Percentiles rank a stretch among this genome's conserved stretches.
phyloP scores from a whole-genome alignment of 2,113 vertebrate species.

The Plotosus lineatus region DNA sequence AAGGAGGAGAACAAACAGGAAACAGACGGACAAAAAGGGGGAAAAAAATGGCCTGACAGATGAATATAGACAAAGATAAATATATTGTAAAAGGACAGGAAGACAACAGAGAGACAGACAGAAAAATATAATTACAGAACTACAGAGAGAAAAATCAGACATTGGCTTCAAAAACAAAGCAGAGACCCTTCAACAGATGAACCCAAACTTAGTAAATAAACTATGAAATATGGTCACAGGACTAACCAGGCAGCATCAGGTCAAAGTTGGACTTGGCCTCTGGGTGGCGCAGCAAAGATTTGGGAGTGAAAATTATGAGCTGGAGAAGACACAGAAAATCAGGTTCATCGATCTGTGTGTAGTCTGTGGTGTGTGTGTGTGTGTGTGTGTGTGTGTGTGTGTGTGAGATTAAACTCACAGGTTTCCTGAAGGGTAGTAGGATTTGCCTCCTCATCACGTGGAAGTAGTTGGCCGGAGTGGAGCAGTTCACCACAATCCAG shows the following conservation, averaged over 20 bases:
- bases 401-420: constrained; percentile 69
- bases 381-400: not conserved
- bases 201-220: not conserved
- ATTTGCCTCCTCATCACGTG: constrained; percentile 92
- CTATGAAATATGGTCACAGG: not conserved
- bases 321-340: constrained; percentile 60
- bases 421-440: constrained; percentile 94
- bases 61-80: too few relatives aligned
- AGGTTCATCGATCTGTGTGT: not conserved
- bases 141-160: not conserved
- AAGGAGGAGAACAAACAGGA: not conserved
- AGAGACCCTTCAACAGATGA: not conserved
- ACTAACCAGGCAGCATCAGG: constrained; percentile 87
- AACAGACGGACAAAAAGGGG: not conserved
- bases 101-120: not conserved
- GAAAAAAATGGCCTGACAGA: too few relatives aligned
- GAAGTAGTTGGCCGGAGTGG: constrained; percentile 90
- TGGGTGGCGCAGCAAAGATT: constrained; percentile 92
- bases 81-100: too few relatives aligned
- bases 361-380: not conserved
- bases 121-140: not conserved
- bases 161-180: not conserved
- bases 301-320: constrained; percentile 97
- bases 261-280: constrained; percentile 93
- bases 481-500: constrained; percentile 97